phyloP scores from a whole-genome alignment of 1,140 invertebrate species.

The Sitophilus oryzae region DNA sequence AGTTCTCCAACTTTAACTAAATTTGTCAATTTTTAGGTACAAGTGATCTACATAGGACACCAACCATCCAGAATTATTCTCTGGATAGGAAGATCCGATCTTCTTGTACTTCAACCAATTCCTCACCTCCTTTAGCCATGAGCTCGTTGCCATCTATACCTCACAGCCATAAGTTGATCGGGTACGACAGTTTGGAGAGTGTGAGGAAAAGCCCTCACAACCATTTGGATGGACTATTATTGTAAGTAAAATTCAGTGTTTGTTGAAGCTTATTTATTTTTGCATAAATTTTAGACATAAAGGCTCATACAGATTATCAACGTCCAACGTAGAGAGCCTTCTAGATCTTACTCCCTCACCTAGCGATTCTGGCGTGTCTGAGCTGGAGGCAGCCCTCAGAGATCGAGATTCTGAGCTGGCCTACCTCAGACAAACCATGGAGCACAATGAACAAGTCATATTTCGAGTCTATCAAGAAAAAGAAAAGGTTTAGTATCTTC shows the following conservation, averaged over 20 bases:
- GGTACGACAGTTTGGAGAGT: conserved; percentile 47
- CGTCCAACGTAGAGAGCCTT: conserved; percentile 37
- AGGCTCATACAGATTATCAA: conserved; percentile 30
- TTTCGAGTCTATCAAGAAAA: conserved; percentile 64
- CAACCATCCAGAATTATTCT: conserved; percentile 44
- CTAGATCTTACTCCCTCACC: conserved; percentile 66
- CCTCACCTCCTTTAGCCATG: conserved; percentile 49
- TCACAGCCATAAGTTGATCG: conserved; percentile 45
- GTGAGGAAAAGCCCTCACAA: conserved; percentile 44
- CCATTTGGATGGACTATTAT: conserved; percentile 36
- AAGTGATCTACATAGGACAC: conserved; percentile 48
- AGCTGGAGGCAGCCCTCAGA: conserved; percentile 66
- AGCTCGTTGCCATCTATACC: conserved; percentile 51
- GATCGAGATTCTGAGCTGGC: conserved; percentile 69
- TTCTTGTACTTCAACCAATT: conserved; percentile 47
- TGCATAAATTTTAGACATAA: conserved; percentile 36
- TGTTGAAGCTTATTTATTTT: neutral
- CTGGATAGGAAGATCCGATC: conserved; percentile 48
- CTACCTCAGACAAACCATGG: conserved; percentile 68
- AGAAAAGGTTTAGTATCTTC: too few relatives aligned
- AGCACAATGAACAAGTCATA: conserved; percentile 73
- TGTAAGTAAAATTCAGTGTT: conserved; percentile 24
- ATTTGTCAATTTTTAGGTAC: too few relatives aligned
- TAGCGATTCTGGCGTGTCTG: conserved; percentile 74
- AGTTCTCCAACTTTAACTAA: too few relatives aligned